These are phyloP conservation scores for Apotomis capreana DNA, from an alignment of 2,888 invertebrate genomes.

Conservation along the genomic window DNA sequence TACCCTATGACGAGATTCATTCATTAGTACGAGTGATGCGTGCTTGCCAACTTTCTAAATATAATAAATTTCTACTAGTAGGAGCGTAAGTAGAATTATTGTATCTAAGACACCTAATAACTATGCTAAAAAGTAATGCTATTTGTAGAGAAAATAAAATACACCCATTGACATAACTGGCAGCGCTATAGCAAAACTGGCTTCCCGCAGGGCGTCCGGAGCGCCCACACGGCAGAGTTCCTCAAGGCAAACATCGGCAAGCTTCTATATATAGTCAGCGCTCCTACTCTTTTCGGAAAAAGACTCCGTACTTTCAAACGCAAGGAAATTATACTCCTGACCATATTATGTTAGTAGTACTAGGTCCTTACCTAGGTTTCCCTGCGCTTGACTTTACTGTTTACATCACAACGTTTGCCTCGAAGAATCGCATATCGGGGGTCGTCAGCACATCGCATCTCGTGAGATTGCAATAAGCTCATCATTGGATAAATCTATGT, in stretches of 20 bases:
- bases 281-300: background rate
- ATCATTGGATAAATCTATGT: conserved; percentile 19
- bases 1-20: conserved; percentile 1
- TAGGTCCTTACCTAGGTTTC: too few relatives aligned
- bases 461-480: conserved; percentile 25
- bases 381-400: too few relatives aligned
- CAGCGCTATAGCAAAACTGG: background rate
- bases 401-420: too few relatives aligned
- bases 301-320: too few relatives aligned
- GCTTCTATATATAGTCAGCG: background rate
- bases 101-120: conserved; percentile 25
- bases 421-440: background rate
- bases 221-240: background rate
- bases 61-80: conserved; percentile 32
- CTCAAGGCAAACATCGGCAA: background rate
- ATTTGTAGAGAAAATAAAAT: conserved; percentile 2
- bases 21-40: conserved; percentile 12
- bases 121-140: conserved; percentile 26
- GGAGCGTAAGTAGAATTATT: conserved; percentile 29
- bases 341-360: too few relatives aligned
- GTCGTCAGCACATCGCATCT: background rate
- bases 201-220: too few relatives aligned
- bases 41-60: conserved; percentile 33
- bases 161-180: conserved; percentile 10
- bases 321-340: too few relatives aligned